phyloP scores from a whole-genome alignment of 2,797 vertebrate species.

The Falco concolor region DNA sequence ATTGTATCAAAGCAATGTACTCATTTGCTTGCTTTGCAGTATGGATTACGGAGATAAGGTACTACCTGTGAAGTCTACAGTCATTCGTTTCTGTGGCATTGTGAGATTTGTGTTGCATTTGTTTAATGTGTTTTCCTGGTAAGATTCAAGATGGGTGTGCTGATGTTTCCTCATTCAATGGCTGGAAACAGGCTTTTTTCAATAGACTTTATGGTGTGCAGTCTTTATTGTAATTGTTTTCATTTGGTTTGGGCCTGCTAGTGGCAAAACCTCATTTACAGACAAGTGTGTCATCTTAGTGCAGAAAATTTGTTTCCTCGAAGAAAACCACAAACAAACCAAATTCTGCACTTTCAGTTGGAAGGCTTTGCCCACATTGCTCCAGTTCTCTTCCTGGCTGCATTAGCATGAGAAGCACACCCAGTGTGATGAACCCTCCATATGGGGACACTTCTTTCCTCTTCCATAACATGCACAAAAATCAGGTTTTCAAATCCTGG shows the following conservation, averaged over 20 bases:
- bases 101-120: background rate
- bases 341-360: background rate
- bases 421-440: fast-evolving
- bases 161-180: background rate
- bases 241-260: background rate
- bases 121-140: background rate
- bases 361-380: fast-evolving
- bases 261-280: background rate
- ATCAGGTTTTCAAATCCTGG: background rate
- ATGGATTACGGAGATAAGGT: background rate
- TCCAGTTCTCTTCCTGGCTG: background rate
- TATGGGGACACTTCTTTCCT: background rate
- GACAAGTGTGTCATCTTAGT: background rate
- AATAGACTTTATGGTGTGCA: background rate
- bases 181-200: background rate
- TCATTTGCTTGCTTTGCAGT: background rate
- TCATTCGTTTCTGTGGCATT: background rate
- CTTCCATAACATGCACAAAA: background rate
- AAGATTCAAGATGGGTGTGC: background rate
- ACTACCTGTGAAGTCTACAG: background rate
- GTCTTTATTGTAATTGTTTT: background rate
- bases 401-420: background rate
- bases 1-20: background rate
- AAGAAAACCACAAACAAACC: background rate
- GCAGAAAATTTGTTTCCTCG: background rate